phyloP scores from a whole-genome alignment of 2,888 invertebrate species.

The Chymomyza caudatula region DNA sequence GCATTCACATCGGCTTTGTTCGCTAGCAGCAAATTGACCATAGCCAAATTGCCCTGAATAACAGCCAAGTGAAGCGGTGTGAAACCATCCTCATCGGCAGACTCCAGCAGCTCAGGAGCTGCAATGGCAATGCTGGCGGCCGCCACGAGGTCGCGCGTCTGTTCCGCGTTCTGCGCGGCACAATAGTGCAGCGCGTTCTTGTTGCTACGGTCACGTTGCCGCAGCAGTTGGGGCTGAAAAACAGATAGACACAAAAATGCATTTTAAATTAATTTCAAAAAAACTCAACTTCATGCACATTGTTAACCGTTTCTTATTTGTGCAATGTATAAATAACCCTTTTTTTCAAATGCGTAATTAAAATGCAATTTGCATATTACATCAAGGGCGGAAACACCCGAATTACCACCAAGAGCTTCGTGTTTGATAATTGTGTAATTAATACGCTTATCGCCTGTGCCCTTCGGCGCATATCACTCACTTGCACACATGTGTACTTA shows the following conservation, averaged over 20 bases:
- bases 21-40: slow-evolving; percentile 91
- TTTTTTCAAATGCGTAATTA: slow-evolving; percentile 48
- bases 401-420: not conserved
- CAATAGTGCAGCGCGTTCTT: slow-evolving; percentile 97
- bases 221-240: slow-evolving; percentile 81
- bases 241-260: not conserved
- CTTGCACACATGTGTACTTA: slow-evolving; percentile 5
- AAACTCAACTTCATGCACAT: not conserved
- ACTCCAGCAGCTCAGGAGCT: slow-evolving; percentile 90
- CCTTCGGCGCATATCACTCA: not conserved
- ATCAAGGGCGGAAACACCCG: slow-evolving; percentile 16
- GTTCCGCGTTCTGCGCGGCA: slow-evolving; percentile 79
- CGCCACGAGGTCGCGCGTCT: slow-evolving; percentile 79
- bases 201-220: slow-evolving; percentile 87
- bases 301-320: not conserved
- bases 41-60: slow-evolving; percentile 92
- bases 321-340: not conserved
- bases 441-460: slow-evolving; percentile 43
- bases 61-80: slow-evolving; percentile 97
- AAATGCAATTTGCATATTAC: slow-evolving; percentile 64
- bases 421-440: slow-evolving; percentile 50
- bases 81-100: slow-evolving; percentile 94
- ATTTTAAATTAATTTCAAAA: not conserved
- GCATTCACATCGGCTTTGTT: slow-evolving; percentile 94
- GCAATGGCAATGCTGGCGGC: slow-evolving; percentile 90